Conservation (phyloP, 2,113 vertebrate genomes). For the Macrotus californicus region DNA sequence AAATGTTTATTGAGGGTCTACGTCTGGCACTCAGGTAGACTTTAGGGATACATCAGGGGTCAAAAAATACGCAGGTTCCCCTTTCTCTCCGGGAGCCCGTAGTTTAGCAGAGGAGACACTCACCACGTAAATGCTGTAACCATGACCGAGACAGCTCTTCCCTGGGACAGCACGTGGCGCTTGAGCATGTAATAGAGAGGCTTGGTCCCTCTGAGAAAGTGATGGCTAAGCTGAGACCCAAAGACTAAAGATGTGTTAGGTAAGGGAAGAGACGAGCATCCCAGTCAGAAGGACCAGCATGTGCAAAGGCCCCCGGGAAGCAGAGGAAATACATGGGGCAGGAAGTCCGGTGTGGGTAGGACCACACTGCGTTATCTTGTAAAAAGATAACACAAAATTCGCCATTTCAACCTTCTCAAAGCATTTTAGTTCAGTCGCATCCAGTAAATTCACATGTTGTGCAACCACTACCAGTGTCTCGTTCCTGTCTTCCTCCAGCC, state of each 20-base stretch:
- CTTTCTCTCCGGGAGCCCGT: neutral
- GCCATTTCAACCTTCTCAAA: neutral
- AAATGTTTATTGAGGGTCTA: neutral
- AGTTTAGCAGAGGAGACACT: neutral
- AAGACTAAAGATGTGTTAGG: neutral
- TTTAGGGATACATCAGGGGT: neutral
- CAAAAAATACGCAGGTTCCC: neutral
- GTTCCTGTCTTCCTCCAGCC: neutral
- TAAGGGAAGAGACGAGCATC: neutral
- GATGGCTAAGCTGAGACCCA: neutral
- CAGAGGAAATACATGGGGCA: neutral
- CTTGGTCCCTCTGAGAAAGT: neutral
- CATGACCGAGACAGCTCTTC: neutral
- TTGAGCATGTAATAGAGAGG: neutral
- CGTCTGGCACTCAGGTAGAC: neutral
- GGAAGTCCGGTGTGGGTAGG: neutral
- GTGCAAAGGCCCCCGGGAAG: neutral
- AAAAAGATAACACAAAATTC: neutral
- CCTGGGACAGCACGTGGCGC: no score
- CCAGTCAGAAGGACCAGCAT: neutral
- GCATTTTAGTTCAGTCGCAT: neutral
- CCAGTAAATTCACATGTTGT: neutral
- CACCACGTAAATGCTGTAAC: neutral
- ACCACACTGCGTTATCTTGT: rapidly evolving
- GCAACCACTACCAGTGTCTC: neutral